Percentiles rank a stretch among this genome's conserved stretches.
phyloP scores from a whole-genome alignment of 2,888 invertebrate genomes.

The Tenthredo notha region DNA sequence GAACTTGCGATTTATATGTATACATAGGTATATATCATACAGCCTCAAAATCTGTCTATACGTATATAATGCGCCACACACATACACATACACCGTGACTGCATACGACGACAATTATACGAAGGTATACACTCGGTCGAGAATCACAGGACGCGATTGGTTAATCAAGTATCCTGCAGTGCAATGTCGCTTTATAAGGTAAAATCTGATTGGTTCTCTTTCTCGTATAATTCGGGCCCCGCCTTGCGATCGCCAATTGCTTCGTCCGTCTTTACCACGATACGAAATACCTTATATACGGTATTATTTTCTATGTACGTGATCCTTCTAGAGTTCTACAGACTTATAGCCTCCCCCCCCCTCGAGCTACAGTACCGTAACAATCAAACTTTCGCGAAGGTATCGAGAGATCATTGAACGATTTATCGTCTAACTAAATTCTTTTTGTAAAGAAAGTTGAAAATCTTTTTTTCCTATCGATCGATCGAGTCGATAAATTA shows the following conservation, averaged over 20 bases:
- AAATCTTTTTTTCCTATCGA: neutral
- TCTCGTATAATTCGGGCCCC: constrained; percentile 75
- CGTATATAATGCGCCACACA: constrained; percentile 10
- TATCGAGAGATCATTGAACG: constrained; percentile 8
- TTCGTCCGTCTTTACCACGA: constrained; percentile 72
- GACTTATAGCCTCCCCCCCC: constrained; percentile 6
- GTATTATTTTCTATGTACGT: constrained; percentile 45
- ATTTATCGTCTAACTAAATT: neutral
- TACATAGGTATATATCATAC: constrained; percentile 5
- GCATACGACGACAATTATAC: constrained; percentile 37
- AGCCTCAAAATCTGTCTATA: neutral
- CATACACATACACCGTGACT: neutral
- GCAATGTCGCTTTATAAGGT: constrained; percentile 76
- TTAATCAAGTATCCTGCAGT: constrained; percentile 77
- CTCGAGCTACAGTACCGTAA: constrained; percentile 25
- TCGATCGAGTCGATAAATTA: neutral
- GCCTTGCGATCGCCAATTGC: constrained; percentile 76
- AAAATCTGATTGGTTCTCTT: constrained; percentile 77
- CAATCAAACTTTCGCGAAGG: constrained; percentile 14
- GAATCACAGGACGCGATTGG: constrained; percentile 76
- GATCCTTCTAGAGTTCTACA: constrained; percentile 43
- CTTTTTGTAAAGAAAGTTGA: neutral
- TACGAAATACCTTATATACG: constrained; percentile 68
- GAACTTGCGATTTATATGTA: constrained; percentile 39
- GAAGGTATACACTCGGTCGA: constrained; percentile 54